These are phyloP conservation scores for Pygoscelis adeliae DNA, from an alignment of 2,113 vertebrate species.

Conservation along the genomic window DNA sequence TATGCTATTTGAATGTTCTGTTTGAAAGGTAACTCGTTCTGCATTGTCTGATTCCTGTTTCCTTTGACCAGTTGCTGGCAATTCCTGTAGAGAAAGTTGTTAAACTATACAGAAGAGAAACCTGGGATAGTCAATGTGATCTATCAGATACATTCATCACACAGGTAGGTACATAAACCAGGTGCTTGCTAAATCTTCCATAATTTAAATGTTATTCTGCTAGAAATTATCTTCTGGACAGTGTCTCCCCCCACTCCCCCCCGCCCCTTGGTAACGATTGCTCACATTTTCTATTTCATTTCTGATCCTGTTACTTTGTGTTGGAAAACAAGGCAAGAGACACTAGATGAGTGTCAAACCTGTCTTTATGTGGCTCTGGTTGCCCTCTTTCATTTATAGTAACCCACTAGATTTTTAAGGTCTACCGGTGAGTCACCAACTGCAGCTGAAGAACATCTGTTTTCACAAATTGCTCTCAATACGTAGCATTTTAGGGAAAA, in stretches of 20 bases:
- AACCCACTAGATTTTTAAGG: not conserved
- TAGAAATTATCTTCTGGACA: not conserved
- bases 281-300: not conserved
- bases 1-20: not conserved
- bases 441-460: conserved; percentile 11
- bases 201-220: not conserved
- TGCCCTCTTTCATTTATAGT: not conserved
- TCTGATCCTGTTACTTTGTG: not conserved
- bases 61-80: conserved; percentile 83
- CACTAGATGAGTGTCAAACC: not conserved
- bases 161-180: conserved; percentile 76
- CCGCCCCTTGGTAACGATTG: fast-evolving
- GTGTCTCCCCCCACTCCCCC: not conserved
- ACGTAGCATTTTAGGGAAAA: not conserved
- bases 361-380: not conserved
- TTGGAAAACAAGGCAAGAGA: not conserved
- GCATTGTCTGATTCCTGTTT: not conserved
- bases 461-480: not conserved
- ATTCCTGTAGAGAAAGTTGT: conserved; percentile 88
- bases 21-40: not conserved
- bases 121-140: conserved; percentile 79
- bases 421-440: not conserved
- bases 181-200: not conserved
- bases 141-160: conserved; percentile 83
- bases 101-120: conserved; percentile 86